Percentiles rank a stretch among this genome's conserved stretches.
Conservation (phyloP, 2,113 vertebrate genomes). For the Dissostichus mawsoni region DNA sequence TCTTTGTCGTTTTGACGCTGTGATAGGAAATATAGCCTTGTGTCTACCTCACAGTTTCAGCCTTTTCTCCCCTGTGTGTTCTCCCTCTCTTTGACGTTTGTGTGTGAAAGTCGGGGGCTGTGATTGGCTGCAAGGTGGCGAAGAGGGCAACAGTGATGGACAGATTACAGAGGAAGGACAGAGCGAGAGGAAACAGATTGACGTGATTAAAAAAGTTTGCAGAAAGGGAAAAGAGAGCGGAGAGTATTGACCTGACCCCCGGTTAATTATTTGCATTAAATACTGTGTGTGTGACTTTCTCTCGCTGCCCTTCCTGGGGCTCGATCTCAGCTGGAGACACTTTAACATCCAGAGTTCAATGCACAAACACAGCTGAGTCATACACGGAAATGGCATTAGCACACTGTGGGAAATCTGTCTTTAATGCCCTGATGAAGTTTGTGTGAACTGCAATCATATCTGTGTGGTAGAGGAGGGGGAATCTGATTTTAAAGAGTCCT, state of each 20-base stretch:
- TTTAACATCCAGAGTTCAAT: constrained; percentile 52
- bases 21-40: constrained; percentile 14
- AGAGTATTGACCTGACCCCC: constrained; percentile 30
- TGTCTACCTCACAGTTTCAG: constrained; percentile 18
- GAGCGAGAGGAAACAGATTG: constrained; percentile 28
- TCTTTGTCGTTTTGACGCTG: not conserved
- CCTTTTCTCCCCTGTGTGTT: not conserved
- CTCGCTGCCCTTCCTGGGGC: constrained; percentile 58
- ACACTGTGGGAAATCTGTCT: constrained; percentile 43
- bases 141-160: constrained; percentile 49
- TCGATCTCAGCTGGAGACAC: constrained; percentile 48
- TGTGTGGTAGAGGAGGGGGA: constrained; percentile 12
- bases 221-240: constrained; percentile 24
- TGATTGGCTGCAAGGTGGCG: constrained; percentile 54
- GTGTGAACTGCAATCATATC: constrained; percentile 49
- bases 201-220: constrained; percentile 50
- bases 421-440: constrained; percentile 47
- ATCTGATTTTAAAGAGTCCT: too few species aligned
- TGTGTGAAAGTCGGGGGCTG: constrained; percentile 47
- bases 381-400: constrained; percentile 50
- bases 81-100: constrained; percentile 36
- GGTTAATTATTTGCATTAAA: constrained; percentile 47
- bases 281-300: constrained; percentile 59
- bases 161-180: constrained; percentile 56
- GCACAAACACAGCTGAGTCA: constrained; percentile 66